Conservation (phyloP, 2,888 invertebrate species). For the Drosophila parthenogenetica region DNA sequence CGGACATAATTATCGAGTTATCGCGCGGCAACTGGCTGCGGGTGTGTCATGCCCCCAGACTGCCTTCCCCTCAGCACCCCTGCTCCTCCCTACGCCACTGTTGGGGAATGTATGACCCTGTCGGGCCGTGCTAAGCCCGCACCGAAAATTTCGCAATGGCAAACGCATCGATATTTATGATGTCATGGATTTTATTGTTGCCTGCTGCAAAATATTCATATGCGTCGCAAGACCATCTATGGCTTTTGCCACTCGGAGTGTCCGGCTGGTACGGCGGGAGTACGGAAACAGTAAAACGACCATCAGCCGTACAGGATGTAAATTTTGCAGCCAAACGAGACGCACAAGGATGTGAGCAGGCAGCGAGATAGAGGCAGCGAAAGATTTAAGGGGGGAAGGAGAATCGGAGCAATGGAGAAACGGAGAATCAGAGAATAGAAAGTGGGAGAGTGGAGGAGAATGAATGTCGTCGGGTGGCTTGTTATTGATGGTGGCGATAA, state of each 20-base stretch:
- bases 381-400: neutral
- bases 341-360: constrained; percentile 58
- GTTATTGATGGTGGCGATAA: constrained; percentile 79
- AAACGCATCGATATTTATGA: constrained; percentile 82
- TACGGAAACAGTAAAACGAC: constrained; percentile 82
- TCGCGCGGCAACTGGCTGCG: constrained; percentile 80
- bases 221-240: constrained; percentile 59
- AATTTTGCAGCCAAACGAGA: constrained; percentile 79
- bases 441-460: constrained; percentile 14
- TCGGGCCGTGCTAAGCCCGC: constrained; percentile 74
- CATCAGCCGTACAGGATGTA: constrained; percentile 83
- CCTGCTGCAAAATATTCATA: constrained; percentile 81
- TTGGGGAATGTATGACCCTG: constrained; percentile 59
- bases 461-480: constrained; percentile 60
- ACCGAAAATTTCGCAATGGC: constrained; percentile 81
- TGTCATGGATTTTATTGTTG: constrained; percentile 84
- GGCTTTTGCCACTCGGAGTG: constrained; percentile 26
- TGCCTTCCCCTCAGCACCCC: neutral
- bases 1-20: constrained; percentile 86
- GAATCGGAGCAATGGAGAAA: neutral
- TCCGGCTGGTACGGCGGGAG: constrained; percentile 35
- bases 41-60: constrained; percentile 56
- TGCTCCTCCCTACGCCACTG: neutral
- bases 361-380: neutral
- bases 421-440: neutral